Conservation (phyloP, 2,113 vertebrate genomes). For the Caranx melampygus region DNA sequence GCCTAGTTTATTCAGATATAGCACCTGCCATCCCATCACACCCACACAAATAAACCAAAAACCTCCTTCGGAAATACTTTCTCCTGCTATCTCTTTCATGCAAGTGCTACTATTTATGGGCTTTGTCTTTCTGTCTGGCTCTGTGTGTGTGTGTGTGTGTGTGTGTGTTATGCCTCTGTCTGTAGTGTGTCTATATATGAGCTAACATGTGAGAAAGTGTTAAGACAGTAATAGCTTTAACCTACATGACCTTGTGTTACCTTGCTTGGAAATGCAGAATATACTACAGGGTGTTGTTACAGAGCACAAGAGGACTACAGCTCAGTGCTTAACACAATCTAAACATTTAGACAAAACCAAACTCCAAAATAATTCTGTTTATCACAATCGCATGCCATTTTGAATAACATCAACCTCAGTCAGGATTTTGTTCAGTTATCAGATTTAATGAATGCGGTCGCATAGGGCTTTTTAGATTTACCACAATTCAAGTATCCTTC, state of each 20-base stretch:
- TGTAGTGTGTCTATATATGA: slow-evolving; percentile 36
- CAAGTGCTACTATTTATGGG: slow-evolving; percentile 67
- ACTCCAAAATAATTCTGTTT: background rate
- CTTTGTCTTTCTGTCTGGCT: slow-evolving; percentile 52
- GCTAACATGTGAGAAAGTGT: slow-evolving; percentile 1
- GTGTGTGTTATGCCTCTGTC: slow-evolving; percentile 11
- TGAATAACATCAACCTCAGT: background rate
- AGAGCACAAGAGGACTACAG: background rate
- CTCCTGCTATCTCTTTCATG: slow-evolving; percentile 59
- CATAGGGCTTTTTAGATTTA: background rate
- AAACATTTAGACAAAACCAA: background rate
- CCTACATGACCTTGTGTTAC: background rate
- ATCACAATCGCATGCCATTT: background rate
- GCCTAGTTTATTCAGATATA: slow-evolving; percentile 62
- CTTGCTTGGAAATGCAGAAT: slow-evolving; percentile 20
- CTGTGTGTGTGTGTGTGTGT: background rate
- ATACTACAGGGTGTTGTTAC: background rate
- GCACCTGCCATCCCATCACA: slow-evolving; percentile 59
- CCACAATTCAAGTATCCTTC: background rate
- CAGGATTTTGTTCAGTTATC: background rate
- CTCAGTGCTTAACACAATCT: background rate
- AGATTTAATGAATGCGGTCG: background rate
- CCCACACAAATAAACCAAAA: slow-evolving; percentile 60
- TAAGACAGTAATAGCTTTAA: slow-evolving; percentile 8
- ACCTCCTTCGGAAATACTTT: slow-evolving; percentile 59